These are phyloP conservation scores for Gonioctena quinquepunctata DNA, from an alignment of 1,140 invertebrate species.

Conservation along the genomic window DNA sequence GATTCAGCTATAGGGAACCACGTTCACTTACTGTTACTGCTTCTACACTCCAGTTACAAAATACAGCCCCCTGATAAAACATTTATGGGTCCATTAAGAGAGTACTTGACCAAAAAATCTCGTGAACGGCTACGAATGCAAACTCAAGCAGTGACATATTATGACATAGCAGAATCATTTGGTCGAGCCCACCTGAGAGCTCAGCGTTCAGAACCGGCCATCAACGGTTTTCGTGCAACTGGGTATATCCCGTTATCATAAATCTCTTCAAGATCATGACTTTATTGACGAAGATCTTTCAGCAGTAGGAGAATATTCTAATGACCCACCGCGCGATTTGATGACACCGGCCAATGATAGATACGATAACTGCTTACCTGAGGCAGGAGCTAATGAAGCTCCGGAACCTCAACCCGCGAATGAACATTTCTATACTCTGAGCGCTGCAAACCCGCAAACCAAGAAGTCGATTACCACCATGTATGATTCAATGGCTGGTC, in stretches of 20 bases:
- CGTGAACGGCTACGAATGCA: no score
- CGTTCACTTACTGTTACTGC: constrained; percentile 40
- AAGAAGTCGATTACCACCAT: constrained; percentile 4
- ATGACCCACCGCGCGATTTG: neutral
- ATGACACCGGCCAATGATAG: constrained; percentile 9
- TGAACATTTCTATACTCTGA: constrained; percentile 1
- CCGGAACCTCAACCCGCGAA: no score
- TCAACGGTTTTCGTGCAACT: constrained; percentile 22
- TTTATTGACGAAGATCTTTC: constrained; percentile 20
- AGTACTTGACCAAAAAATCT: constrained; percentile 25
- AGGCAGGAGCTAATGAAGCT: constrained; percentile 9
- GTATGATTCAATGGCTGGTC: constrained; percentile 14
- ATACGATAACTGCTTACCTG: constrained; percentile 3
- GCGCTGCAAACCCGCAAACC: neutral
- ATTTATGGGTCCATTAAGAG: constrained; percentile 44
- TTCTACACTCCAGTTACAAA: constrained; percentile 48
- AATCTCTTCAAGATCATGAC: constrained; percentile 23
- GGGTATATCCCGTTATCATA: no score
- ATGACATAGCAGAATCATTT: constrained; percentile 20
- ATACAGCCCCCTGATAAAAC: constrained; percentile 51
- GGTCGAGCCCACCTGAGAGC: constrained; percentile 19
- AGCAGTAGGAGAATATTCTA: constrained; percentile 4
- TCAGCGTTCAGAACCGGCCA: constrained; percentile 16
- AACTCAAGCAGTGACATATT: constrained; percentile 15
- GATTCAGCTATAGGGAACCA: constrained; percentile 38